These are phyloP conservation scores for Cosmopolites sordidus DNA, from an alignment of 2,888 invertebrate genomes.

Conservation along the genomic window DNA sequence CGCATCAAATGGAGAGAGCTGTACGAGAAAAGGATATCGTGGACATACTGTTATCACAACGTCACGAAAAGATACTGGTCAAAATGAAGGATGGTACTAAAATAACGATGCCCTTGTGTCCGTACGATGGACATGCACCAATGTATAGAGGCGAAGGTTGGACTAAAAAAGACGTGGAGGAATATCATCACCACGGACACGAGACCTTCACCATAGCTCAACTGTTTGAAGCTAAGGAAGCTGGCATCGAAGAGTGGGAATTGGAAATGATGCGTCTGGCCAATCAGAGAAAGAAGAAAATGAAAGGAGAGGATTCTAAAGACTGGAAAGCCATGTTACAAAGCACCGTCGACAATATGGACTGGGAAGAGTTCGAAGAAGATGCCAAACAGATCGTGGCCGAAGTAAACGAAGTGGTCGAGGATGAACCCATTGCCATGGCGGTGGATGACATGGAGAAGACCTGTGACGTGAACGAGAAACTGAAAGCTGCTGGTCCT, in stretches of 20 bases:
- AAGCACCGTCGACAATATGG: conserved; percentile 39
- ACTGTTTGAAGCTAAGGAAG: conserved; percentile 53
- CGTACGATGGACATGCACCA: conserved; percentile 44
- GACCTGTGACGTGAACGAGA: conserved; percentile 59
- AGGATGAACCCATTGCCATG: conserved; percentile 51
- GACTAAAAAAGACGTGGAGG: conserved; percentile 55
- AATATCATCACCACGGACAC: conserved; percentile 44
- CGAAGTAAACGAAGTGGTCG: conserved; percentile 41
- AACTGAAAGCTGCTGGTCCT: conserved; percentile 53
- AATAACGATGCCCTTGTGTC: conserved; percentile 59
- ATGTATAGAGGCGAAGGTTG: conserved; percentile 73
- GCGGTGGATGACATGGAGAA: conserved; percentile 53
- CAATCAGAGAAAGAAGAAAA: conserved; percentile 41
- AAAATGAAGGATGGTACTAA: conserved; percentile 66
- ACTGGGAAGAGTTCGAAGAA: conserved; percentile 46
- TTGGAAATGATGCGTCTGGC: conserved; percentile 45
- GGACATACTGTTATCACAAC: conserved; percentile 71
- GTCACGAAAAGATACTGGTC: conserved; percentile 68
- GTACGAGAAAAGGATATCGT: conserved; percentile 72
- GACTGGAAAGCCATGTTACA: conserved; percentile 46
- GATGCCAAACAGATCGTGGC: conserved; percentile 44
- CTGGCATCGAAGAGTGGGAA: conserved; percentile 45
- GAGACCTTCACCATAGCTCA: conserved; percentile 55
- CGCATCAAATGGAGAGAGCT: conserved; percentile 69
- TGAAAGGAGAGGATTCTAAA: conserved; percentile 40